These are phyloP conservation scores for Triplophysa bombifrons DNA, from an alignment of 2,797 vertebrate species.

Conservation along the genomic window DNA sequence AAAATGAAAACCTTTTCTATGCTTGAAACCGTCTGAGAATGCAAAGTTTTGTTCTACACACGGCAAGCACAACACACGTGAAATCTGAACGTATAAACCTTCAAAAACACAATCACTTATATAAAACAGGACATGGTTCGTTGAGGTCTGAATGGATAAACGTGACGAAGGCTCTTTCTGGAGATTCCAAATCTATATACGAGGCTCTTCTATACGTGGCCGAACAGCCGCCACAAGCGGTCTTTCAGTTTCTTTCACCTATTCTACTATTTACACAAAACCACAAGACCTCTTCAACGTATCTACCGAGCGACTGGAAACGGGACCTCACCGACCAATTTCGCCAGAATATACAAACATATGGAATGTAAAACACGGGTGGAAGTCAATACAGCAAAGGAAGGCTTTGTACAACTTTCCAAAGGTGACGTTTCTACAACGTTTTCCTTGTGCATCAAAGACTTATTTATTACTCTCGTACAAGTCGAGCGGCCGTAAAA, in stretches of 20 bases:
- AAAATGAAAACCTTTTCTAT: too few species aligned
- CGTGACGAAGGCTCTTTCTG: neutral
- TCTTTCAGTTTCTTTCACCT: slow-evolving; percentile 46
- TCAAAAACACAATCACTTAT: slow-evolving; percentile 4
- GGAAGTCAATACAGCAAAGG: slow-evolving; percentile 44
- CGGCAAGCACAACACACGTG: neutral
- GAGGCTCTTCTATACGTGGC: slow-evolving; percentile 20
- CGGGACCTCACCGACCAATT: slow-evolving; percentile 24
- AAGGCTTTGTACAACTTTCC: slow-evolving; percentile 46
- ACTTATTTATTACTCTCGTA: slow-evolving; percentile 43
- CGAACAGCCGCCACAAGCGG: slow-evolving; percentile 39
- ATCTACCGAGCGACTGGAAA: slow-evolving; percentile 38
- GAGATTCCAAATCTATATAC: slow-evolving; percentile 21
- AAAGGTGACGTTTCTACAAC: slow-evolving; percentile 37
- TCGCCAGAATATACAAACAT: slow-evolving; percentile 44
- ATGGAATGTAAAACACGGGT: slow-evolving; percentile 53
- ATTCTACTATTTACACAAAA: slow-evolving; percentile 53
- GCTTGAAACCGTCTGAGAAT: neutral
- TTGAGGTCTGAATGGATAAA: slow-evolving; percentile 22
- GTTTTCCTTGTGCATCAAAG: slow-evolving; percentile 37
- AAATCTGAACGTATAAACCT: slow-evolving; percentile 9
- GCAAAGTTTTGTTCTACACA: neutral
- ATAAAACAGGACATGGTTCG: slow-evolving; percentile 22
- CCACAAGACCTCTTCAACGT: slow-evolving; percentile 41
- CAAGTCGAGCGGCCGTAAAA: slow-evolving; percentile 41